A percentile compares a stretch with the other conserved stretches of the same genome.
phyloP scores from a whole-genome alignment of 2,888 invertebrate genomes.

The Apodemia mormo region DNA sequence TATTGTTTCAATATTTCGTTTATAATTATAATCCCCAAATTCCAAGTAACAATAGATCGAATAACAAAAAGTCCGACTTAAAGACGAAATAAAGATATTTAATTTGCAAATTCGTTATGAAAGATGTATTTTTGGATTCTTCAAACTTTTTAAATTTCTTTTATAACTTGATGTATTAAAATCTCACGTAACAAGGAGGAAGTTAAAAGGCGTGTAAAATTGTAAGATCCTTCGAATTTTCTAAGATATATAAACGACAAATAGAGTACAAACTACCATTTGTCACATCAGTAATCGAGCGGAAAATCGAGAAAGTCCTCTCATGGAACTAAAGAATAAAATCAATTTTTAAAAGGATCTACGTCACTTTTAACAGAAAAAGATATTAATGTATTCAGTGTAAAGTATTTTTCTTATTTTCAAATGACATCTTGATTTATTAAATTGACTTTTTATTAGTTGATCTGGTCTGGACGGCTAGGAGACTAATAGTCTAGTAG shows the following conservation, averaged over 20 bases:
- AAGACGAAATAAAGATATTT: too few relatives aligned
- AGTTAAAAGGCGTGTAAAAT: slow-evolving; percentile 12
- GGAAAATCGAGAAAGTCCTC: slow-evolving; percentile 71
- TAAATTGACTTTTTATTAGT: too few relatives aligned
- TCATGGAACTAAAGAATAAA: slow-evolving; percentile 56
- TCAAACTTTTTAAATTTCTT: background rate
- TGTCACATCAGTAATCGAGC: slow-evolving; percentile 73
- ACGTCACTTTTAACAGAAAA: background rate
- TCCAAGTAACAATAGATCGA: too few relatives aligned
- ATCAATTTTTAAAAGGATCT: background rate
- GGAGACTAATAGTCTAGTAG: too few relatives aligned
- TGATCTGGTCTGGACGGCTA: too few relatives aligned
- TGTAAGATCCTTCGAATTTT: slow-evolving; percentile 54
- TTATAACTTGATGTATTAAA: background rate
- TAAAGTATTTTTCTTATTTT: background rate
- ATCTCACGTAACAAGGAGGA: slow-evolving; percentile 4
- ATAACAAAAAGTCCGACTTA: too few relatives aligned
- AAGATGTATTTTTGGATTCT: too few relatives aligned
- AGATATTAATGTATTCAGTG: background rate
- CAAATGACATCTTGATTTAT: too few relatives aligned
- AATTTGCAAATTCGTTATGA: too few relatives aligned
- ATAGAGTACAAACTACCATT: slow-evolving; percentile 69
- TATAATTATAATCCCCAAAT: too few relatives aligned
- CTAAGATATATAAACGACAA: slow-evolving; percentile 73
- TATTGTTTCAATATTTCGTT: too few relatives aligned